These are phyloP conservation scores for Palythoa grandiflora DNA, from an alignment of 92 coral and sea anemone species.

Conservation along the genomic window DNA sequence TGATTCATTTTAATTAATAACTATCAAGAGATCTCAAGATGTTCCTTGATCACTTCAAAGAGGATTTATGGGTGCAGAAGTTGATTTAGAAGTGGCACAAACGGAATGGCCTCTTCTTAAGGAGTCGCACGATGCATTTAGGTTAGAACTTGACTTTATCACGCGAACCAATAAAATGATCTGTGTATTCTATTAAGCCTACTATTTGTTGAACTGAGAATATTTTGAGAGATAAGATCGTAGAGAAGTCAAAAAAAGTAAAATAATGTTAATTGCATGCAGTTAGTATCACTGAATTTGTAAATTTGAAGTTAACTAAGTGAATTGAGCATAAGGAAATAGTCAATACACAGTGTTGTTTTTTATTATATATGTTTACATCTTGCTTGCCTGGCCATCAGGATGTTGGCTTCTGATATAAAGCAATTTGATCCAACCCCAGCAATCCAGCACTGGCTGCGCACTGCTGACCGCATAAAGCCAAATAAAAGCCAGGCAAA, in stretches of 20 bases:
- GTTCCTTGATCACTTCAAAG: slow-evolving; percentile 34
- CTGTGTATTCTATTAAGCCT: too few relatives aligned
- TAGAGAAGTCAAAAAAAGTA: too few relatives aligned
- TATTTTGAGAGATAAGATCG: too few relatives aligned
- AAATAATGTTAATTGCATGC: too few relatives aligned
- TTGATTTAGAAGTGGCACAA: slow-evolving; percentile 37
- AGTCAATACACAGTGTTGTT: too few relatives aligned
- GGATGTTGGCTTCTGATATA: slow-evolving; percentile 43
- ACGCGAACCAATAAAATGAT: not conserved
- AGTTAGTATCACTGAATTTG: too few relatives aligned
- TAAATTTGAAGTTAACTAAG: too few relatives aligned
- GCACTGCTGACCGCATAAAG: slow-evolving; percentile 8
- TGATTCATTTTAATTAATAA: not conserved
- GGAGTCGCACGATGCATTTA: slow-evolving; percentile 23
- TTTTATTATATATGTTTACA: too few relatives aligned
- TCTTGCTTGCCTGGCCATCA: slow-evolving; percentile 14
- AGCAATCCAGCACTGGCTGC: slow-evolving; percentile 7
- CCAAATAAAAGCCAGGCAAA: slow-evolving; percentile 15
- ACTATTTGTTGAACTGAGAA: too few relatives aligned
- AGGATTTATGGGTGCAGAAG: slow-evolving; percentile 30
- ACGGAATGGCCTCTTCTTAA: slow-evolving; percentile 50
- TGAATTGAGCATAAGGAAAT: too few relatives aligned
- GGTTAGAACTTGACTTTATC: slow-evolving; percentile 1
- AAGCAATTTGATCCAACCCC: slow-evolving; percentile 13
- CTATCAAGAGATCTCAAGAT: slow-evolving; percentile 28